phyloP scores from a whole-genome alignment of 2,888 invertebrate species.

The Tachina lurida region DNA sequence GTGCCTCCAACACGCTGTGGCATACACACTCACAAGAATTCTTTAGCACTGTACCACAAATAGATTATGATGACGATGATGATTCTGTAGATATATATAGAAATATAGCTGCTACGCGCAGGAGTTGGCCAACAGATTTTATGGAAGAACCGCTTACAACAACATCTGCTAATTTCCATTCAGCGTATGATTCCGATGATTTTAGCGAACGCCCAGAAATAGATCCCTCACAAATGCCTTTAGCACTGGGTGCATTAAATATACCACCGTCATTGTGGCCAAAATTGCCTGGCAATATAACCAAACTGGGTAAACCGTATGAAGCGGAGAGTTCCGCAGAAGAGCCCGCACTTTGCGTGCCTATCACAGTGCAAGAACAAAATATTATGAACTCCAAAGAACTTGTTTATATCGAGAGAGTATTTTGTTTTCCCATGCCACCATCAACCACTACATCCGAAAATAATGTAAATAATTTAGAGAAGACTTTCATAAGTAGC shows the following conservation, averaged over 20 bases:
- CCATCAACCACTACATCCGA: constrained; percentile 1
- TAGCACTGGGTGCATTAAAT: constrained; percentile 76
- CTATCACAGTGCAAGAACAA: constrained; percentile 76
- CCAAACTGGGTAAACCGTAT: constrained; percentile 77
- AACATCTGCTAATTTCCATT: constrained; percentile 6
- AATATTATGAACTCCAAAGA: constrained; percentile 72
- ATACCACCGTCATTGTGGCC: constrained; percentile 75
- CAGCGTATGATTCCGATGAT: constrained; percentile 2
- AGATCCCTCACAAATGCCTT: constrained; percentile 73
- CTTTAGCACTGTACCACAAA: constrained; percentile 18
- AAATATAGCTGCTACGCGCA: constrained; percentile 56
- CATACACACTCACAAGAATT: constrained; percentile 1
- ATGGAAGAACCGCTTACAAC: constrained; percentile 73
- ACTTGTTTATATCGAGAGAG: constrained; percentile 76
- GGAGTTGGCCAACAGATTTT: constrained; percentile 79
- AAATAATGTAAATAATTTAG: neutral
- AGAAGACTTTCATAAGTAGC: neutral
- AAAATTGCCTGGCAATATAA: constrained; percentile 77
- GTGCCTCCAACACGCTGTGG: neutral
- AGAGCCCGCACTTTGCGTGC: constrained; percentile 78
- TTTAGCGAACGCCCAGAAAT: neutral
- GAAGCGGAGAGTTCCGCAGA: constrained; percentile 77
- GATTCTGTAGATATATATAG: constrained; percentile 6
- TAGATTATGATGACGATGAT: constrained; percentile 27
- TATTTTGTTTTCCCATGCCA: constrained; percentile 79